Conservation (phyloP, 1,140 invertebrate genomes). For the Cherax quadricarinatus region DNA sequence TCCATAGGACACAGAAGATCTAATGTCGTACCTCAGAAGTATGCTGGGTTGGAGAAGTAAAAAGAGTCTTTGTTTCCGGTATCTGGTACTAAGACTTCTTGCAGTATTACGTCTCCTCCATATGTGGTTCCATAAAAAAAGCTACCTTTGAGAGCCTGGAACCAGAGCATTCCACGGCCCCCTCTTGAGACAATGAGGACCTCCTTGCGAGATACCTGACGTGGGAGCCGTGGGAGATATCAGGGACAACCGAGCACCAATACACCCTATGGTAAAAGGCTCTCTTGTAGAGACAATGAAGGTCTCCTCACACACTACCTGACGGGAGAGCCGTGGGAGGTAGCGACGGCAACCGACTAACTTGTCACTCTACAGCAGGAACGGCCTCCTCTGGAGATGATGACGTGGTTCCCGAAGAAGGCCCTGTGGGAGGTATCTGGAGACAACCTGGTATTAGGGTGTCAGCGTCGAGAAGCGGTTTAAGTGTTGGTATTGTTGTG, state of each 20-base stretch:
- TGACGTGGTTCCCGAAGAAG: not conserved
- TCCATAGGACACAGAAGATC: not conserved
- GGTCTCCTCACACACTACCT: not conserved
- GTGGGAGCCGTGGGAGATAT: not conserved
- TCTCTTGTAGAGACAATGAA: not conserved
- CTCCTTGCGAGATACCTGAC: not conserved
- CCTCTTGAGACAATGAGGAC: not conserved
- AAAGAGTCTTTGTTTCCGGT: too few species aligned
- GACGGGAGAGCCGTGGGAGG: not conserved
- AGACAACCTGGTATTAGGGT: slow-evolving; percentile 29
- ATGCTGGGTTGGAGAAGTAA: too few species aligned
- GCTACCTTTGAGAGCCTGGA: not conserved
- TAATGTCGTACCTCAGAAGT: too few species aligned
- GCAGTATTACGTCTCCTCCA: too few species aligned
- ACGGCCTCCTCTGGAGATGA: not conserved
- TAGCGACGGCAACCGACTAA: not conserved
- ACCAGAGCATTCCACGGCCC: not conserved
- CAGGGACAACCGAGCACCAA: not conserved
- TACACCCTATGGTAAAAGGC: not conserved
- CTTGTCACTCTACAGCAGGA: not conserved
- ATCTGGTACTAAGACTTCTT: too few species aligned
- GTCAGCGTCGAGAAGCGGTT: not conserved
- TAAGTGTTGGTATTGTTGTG: not conserved
- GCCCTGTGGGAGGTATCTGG: not conserved
- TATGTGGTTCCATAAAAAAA: too few species aligned